Percentiles rank a stretch among this genome's conserved stretches.
phyloP scores from a whole-genome alignment of 2,797 vertebrate genomes.

The Fistularia tabacaria region DNA sequence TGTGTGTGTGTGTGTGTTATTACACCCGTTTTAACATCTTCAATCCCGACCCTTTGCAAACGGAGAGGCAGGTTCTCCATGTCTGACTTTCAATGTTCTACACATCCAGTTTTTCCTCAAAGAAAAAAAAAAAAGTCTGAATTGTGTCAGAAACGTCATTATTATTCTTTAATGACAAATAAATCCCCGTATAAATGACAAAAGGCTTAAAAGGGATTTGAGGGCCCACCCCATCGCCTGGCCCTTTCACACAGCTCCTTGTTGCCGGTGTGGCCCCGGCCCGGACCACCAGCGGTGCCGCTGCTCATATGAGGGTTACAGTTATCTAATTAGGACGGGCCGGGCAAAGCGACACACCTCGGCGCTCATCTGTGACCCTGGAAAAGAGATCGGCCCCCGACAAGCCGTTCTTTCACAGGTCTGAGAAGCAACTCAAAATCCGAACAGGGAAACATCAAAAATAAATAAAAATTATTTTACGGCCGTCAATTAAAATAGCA shows the following conservation, averaged over 20 bases:
- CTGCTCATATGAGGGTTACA: conserved; percentile 81
- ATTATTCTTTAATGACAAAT: conserved; percentile 77
- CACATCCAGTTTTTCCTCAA: no score
- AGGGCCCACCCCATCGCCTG: conserved; percentile 41
- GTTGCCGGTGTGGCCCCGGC: conserved; percentile 63
- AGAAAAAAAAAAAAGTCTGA: conserved; percentile 15
- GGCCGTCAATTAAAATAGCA: no score
- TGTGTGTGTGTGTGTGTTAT: no score
- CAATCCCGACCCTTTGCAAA: no score
- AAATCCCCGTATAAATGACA: conserved; percentile 78
- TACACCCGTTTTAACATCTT: no score
- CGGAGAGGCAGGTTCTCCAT: no score
- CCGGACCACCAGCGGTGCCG: conserved; percentile 81
- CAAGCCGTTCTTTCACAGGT: neutral
- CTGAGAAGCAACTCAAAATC: neutral
- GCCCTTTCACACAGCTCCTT: conserved; percentile 75
- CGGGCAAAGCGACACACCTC: conserved; percentile 73
- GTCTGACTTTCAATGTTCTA: no score
- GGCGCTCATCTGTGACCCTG: conserved; percentile 48
- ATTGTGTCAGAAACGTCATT: conserved; percentile 61
- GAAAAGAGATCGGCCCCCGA: neutral
- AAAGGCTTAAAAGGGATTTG: conserved; percentile 81
- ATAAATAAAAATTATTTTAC: no score
- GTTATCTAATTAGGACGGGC: conserved; percentile 84
- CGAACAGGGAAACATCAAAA: neutral